Evolutionary conservation across 2,113 vertebrate species (phyloP).

Genomic region (Dicentrarchus labrax): DNA sequence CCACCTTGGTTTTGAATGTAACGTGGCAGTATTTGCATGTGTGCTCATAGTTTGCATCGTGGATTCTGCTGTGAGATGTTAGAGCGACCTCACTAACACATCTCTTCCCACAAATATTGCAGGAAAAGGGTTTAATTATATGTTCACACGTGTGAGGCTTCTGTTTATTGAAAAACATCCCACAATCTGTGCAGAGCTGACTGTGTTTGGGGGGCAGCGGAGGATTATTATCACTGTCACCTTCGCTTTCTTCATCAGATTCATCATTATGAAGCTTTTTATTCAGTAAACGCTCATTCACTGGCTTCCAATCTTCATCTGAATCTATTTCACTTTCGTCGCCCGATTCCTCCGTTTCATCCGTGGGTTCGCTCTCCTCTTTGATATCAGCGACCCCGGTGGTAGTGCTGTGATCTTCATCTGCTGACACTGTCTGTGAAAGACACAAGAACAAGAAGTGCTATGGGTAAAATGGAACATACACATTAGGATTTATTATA

Average conservation of each 20-base stretch:
- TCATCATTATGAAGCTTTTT: neutral
- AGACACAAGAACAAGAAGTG: neutral
- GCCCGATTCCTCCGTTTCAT: neutral
- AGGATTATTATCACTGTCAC: neutral
- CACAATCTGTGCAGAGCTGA: slow-evolving; percentile 69
- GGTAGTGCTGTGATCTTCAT: neutral
- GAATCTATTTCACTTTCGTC: slow-evolving; percentile 7
- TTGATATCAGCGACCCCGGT: neutral
- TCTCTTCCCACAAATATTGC: slow-evolving; percentile 67
- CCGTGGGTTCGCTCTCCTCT: slow-evolving; percentile 23
- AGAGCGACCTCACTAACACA: slow-evolving; percentile 32
- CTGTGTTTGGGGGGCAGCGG: neutral
- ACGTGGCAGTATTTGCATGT: slow-evolving; percentile 66
- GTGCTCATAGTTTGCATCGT: slow-evolving; percentile 49
- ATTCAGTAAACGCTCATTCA: neutral
- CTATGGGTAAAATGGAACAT: too few relatives aligned
- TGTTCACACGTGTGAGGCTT: slow-evolving; percentile 63
- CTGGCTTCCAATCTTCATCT: slow-evolving; percentile 31
- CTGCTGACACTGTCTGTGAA: slow-evolving; percentile 16
- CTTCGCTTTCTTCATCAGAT: neutral
- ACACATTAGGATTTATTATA: too few relatives aligned
- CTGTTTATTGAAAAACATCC: slow-evolving; percentile 38
- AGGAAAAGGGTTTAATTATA: slow-evolving; percentile 58
- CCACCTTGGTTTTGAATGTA: slow-evolving; percentile 58
- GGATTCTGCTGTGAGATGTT: slow-evolving; percentile 51